Evolutionary conservation across 2,888 invertebrate species (phyloP).

Genomic region (Torymus aiolomorphi): DNA sequence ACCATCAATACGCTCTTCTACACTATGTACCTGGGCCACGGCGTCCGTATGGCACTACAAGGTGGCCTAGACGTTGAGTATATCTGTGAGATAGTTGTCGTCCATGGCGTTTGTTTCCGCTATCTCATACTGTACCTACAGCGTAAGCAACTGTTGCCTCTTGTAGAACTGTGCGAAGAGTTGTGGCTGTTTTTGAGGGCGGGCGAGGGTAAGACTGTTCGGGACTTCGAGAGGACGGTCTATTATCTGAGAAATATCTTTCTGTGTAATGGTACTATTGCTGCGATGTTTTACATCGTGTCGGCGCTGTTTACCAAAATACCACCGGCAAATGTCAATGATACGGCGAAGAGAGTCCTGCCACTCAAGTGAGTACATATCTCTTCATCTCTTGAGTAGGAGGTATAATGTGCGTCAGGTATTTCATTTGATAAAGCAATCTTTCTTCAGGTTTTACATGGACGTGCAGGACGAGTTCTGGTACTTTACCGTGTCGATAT

Average conservation of each 20-base stretch:
- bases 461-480: constrained; percentile 21
- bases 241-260: constrained; percentile 2
- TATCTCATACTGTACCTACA: constrained; percentile 10
- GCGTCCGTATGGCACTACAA: too few species aligned
- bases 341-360: not conserved
- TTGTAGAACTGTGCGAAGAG: not conserved
- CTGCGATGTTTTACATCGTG: not conserved
- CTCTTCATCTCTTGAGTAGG: not conserved
- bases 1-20: too few species aligned
- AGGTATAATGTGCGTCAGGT: not conserved
- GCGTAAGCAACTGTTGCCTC: not conserved
- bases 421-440: not conserved
- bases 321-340: not conserved
- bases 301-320: not conserved
- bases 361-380: not conserved
- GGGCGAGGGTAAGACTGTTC: not conserved
- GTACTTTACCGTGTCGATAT: not conserved
- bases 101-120: not conserved
- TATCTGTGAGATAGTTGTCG: constrained; percentile 12
- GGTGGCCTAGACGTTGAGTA: not conserved
- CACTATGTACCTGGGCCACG: too few species aligned
- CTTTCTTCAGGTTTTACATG: constrained; percentile 15
- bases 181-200: constrained; percentile 7
- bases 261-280: not conserved
- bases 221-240: constrained; percentile 18